Percentiles rank a stretch among this genome's conserved stretches.
Conservation (phyloP, 2,113 vertebrate species). For the Otus sunia region DNA sequence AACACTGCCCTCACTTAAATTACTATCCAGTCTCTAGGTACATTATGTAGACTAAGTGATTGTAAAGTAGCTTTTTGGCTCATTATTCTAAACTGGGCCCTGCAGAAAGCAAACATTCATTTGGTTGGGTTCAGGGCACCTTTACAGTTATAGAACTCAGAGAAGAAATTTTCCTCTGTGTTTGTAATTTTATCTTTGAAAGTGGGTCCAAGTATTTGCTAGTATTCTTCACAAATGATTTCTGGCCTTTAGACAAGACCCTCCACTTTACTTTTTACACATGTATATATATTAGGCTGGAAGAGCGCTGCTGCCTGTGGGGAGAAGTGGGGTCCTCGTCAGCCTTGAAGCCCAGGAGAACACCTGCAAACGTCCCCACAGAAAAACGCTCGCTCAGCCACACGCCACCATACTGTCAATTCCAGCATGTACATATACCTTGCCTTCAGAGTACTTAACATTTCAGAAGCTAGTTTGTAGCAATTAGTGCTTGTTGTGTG, state of each 20-base stretch:
- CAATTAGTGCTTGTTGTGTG: slow-evolving; percentile 74
- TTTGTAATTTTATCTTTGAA: neutral
- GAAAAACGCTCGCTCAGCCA: neutral
- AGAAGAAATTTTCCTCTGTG: neutral
- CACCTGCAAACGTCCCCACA: neutral
- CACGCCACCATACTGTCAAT: neutral
- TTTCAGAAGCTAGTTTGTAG: slow-evolving; percentile 65
- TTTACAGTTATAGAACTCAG: neutral
- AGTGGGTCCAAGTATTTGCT: neutral
- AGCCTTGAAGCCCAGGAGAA: neutral
- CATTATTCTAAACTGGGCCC: neutral
- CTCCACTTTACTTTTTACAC: neutral
- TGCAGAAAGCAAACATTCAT: neutral
- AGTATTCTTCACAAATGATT: neutral
- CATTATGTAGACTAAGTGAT: neutral
- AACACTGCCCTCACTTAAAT: slow-evolving; percentile 6
- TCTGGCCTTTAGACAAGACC: neutral
- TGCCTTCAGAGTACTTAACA: slow-evolving; percentile 10
- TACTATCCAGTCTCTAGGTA: slow-evolving; percentile 5
- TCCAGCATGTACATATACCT: neutral
- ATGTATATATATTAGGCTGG: neutral
- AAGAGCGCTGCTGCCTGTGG: neutral
- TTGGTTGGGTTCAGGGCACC: neutral
- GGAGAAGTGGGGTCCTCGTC: neutral
- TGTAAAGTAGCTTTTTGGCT: slow-evolving; percentile 31